phyloP scores from a whole-genome alignment of 1,140 invertebrate genomes.

The Atopsyche davidsoni region DNA sequence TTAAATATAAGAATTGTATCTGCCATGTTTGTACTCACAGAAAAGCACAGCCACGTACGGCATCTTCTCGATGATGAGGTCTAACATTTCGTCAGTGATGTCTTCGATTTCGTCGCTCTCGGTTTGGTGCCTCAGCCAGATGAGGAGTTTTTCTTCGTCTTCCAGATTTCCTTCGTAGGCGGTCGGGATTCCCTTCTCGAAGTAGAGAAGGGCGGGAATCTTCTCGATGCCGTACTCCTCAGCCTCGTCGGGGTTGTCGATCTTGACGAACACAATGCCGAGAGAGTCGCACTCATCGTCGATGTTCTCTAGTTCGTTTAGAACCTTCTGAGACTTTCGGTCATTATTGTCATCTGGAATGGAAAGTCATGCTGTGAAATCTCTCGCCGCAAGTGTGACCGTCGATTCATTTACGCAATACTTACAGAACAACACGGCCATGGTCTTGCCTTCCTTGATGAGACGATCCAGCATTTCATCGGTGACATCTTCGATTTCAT shows the following conservation, averaged over 20 bases:
- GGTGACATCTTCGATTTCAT: slow-evolving; percentile 93
- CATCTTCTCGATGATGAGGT: slow-evolving; percentile 85
- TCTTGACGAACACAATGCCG: slow-evolving; percentile 86
- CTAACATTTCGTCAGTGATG: slow-evolving; percentile 90
- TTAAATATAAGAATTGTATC: no score
- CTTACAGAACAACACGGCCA: slow-evolving; percentile 91
- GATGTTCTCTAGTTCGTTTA: slow-evolving; percentile 89
- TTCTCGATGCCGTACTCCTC: slow-evolving; percentile 87
- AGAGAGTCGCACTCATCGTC: slow-evolving; percentile 88
- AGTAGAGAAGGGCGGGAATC: slow-evolving; percentile 79
- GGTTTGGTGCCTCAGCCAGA: slow-evolving; percentile 79
- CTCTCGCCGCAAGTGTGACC: background rate
- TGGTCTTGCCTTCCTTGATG: slow-evolving; percentile 79
- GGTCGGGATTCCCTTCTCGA: slow-evolving; percentile 84
- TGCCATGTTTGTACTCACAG: slow-evolving; percentile 59
- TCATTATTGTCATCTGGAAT: slow-evolving; percentile 84
- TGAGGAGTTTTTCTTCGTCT: slow-evolving; percentile 83
- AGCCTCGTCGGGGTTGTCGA: slow-evolving; percentile 84
- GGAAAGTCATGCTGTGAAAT: slow-evolving; percentile 13
- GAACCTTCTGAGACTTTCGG: slow-evolving; percentile 75
- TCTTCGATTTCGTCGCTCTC: slow-evolving; percentile 91
- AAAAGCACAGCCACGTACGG: slow-evolving; percentile 82
- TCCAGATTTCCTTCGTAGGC: slow-evolving; percentile 86
- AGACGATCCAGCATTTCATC: slow-evolving; percentile 89
- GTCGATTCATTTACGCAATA: slow-evolving; percentile 28